Conservation (phyloP, 2,888 invertebrate species). For the Cactoblastis cactorum region DNA sequence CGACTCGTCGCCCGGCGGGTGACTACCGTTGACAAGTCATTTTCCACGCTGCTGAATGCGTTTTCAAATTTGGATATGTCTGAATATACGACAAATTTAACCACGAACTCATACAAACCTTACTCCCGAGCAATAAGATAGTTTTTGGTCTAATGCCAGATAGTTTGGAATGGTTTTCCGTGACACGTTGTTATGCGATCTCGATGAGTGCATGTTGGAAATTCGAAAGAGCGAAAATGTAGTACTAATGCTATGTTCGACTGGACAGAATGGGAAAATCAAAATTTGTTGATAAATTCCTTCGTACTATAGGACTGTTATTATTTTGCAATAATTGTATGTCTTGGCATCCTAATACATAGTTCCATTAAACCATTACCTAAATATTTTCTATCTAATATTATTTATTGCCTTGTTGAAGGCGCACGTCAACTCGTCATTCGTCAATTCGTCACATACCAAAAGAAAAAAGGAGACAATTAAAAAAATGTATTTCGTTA, state of each 20-base stretch:
- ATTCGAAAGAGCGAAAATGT: constrained; percentile 6
- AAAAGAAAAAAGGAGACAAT: too few species aligned
- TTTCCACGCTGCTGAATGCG: constrained; percentile 60
- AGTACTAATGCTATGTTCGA: neutral
- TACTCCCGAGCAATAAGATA: constrained; percentile 13
- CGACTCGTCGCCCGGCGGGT: constrained; percentile 15
- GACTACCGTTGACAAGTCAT: constrained; percentile 62
- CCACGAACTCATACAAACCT: constrained; percentile 9
- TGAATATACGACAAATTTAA: constrained; percentile 31
- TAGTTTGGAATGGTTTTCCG: constrained; percentile 18
- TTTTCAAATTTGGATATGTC: constrained; percentile 54
- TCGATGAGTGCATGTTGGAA: constrained; percentile 15
- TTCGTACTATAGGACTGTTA: too few species aligned
- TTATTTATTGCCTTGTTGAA: too few species aligned
- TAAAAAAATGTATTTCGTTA: too few species aligned
- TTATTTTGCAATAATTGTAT: too few species aligned
- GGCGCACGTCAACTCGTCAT: too few species aligned
- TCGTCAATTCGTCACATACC: too few species aligned
- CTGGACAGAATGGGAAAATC: neutral
- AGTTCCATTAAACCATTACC: too few species aligned
- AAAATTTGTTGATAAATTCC: too few species aligned
- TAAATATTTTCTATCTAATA: too few species aligned
- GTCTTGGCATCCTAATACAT: too few species aligned
- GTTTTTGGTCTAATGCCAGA: constrained; percentile 11
- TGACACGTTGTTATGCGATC: constrained; percentile 33